A percentile compares a stretch with the other conserved stretches of the same genome.
Conservation (phyloP, 2,797 vertebrate genomes). For the Anabas testudineus region DNA sequence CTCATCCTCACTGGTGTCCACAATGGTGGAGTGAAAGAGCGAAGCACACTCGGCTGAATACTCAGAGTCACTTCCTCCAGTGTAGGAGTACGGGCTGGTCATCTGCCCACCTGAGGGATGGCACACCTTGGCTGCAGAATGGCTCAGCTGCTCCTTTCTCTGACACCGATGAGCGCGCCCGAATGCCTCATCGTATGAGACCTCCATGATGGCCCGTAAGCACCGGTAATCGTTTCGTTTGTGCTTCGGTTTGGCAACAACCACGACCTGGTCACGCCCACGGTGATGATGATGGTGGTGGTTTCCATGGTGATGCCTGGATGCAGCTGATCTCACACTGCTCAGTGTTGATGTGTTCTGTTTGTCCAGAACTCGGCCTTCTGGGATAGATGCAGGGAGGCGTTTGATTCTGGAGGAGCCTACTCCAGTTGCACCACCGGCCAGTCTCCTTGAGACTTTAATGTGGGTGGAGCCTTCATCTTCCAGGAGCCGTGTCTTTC, state of each 20-base stretch:
- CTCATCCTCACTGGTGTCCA: constrained; percentile 95
- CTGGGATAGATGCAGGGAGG: constrained; percentile 72
- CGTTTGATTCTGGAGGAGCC: constrained; percentile 78
- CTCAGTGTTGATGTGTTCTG: constrained; percentile 21
- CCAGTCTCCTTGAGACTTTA: constrained; percentile 80
- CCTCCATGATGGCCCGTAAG: constrained; percentile 84
- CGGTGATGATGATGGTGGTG: constrained; percentile 74
- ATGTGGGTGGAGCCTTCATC: constrained; percentile 82
- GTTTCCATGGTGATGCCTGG: constrained; percentile 63
- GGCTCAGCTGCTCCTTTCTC: constrained; percentile 79
- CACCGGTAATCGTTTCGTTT: constrained; percentile 88
- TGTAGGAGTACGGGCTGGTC: constrained; percentile 84
- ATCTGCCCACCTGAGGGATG: constrained; percentile 66
- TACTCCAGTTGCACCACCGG: not conserved
- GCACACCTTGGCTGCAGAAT: constrained; percentile 59
- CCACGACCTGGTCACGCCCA: constrained; percentile 82
- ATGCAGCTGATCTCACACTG: constrained; percentile 25
- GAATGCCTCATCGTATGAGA: constrained; percentile 87
- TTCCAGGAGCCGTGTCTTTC: constrained; percentile 81
- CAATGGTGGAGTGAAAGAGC: constrained; percentile 93
- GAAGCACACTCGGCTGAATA: constrained; percentile 95
- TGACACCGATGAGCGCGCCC: constrained; percentile 80
- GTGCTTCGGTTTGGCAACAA: constrained; percentile 91
- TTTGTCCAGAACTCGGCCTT: constrained; percentile 72
- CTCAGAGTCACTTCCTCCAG: constrained; percentile 91